These are phyloP conservation scores for Lepidurus arcticus DNA, from an alignment of 1,140 invertebrate genomes.

Conservation along the genomic window DNA sequence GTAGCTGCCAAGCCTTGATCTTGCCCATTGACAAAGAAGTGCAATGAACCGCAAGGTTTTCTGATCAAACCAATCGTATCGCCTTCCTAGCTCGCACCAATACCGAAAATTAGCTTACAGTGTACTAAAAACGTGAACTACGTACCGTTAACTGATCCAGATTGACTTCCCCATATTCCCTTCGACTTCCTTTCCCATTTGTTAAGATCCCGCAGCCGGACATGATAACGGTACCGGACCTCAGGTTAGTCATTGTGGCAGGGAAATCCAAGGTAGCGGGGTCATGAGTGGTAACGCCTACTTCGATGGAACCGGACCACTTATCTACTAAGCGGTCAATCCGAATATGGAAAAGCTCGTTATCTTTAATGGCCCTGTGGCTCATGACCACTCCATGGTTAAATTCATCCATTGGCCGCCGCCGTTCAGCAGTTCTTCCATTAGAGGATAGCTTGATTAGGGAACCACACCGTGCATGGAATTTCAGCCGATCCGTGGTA, in stretches of 20 bases:
- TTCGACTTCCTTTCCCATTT: slow-evolving; percentile 84
- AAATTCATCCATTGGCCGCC: slow-evolving; percentile 84
- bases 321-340: slow-evolving; percentile 86
- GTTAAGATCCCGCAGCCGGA: slow-evolving; percentile 89
- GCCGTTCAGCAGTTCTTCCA: slow-evolving; percentile 75
- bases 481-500: slow-evolving; percentile 62
- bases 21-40: slow-evolving; percentile 88
- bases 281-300: slow-evolving; percentile 90
- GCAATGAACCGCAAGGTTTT: slow-evolving; percentile 71
- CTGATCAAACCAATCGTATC: slow-evolving; percentile 63
- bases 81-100: slow-evolving; percentile 4
- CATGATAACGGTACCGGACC: slow-evolving; percentile 88
- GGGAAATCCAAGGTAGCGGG: slow-evolving; percentile 83
- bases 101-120: neutral
- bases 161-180: slow-evolving; percentile 91
- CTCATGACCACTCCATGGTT: slow-evolving; percentile 92
- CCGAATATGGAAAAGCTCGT: slow-evolving; percentile 87
- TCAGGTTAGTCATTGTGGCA: slow-evolving; percentile 95
- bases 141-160: slow-evolving; percentile 79
- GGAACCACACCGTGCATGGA: slow-evolving; percentile 80
- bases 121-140: slow-evolving; percentile 27
- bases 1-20: slow-evolving; percentile 85
- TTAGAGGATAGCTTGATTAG: slow-evolving; percentile 80
- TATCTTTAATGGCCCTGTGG: slow-evolving; percentile 73
- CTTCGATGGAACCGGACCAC: slow-evolving; percentile 90